Base-by-base conservation (phyloP, 2,113 vertebrate species). In the Azemiops feae region DNA sequence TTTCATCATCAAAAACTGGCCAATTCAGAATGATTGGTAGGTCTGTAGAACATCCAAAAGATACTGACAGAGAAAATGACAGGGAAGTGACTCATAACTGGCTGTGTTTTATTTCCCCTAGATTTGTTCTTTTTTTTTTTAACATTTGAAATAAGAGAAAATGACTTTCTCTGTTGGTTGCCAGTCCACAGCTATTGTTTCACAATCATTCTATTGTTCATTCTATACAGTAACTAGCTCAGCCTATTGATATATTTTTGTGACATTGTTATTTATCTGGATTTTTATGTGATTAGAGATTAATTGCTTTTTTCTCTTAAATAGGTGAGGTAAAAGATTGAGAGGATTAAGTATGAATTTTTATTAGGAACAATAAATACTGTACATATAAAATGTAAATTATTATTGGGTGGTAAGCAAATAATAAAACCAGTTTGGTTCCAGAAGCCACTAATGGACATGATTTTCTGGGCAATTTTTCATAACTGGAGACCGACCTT, bases 201-300 rank as follows among this genome's bases (percentile, higher is more conserved):
- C 96, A 96, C 27, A 64, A 64, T 12, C 91, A 95, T 96, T 95
- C 87, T 92, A 14, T 81, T 3, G 0, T 88, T 47, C 18, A n/a
- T 27, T 90, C 55, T 93, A 0, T 50, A 50, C 8, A 50, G 47
- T 2, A 81, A 89, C 22, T 74, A 74, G 45, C 57, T 95, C 85
- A 92, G 43, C 47, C 88, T 92, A 52, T 55, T 93, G 92, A 93
- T 58, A 55, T n/a, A 50, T 6, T n/a, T 50, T 8, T 45, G 20
- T 54, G 50, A 90, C n/a, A 18, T 10, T 88, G 39, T 45, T 64
- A 3, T 39, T 27, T 64, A 3, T 39, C 22, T 20, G 30, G 81
- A 58, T 27, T 93, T 94, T 94, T 94, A 25, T 60, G 4, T 93
- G 92, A 93, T 94, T 94, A 93, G 23, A 89, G 93, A 55, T 94